A percentile compares a stretch with the other conserved stretches of the same genome.
Evolutionary conservation across 2,797 vertebrate genomes (phyloP).

Genomic region (Hippocampus kuda): DNA sequence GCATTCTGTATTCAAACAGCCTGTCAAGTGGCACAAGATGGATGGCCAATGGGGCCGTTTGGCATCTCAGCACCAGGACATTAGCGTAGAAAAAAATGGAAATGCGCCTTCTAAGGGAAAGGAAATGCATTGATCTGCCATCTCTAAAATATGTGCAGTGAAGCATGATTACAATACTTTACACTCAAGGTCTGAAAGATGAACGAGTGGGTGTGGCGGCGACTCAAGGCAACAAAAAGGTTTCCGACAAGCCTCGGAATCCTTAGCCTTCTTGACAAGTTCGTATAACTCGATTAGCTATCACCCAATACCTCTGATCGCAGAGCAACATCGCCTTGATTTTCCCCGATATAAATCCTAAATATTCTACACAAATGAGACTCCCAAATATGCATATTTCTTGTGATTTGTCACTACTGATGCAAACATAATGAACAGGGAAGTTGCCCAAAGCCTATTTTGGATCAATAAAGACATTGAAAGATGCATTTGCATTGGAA

Average conservation of each 20-base stretch:
- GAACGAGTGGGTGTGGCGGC: constrained; percentile 6
- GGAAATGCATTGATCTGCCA: constrained; percentile 13
- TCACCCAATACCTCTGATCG: constrained; percentile 30
- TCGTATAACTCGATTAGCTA: constrained; percentile 31
- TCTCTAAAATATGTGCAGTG: constrained; percentile 8
- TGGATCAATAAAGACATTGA: too few species aligned
- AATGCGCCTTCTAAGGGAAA: constrained; percentile 4
- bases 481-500: background rate
- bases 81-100: constrained; percentile 30
- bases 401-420: too few species aligned
- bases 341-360: too few species aligned
- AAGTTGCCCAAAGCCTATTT: too few species aligned
- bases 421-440: too few species aligned
- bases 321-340: background rate
- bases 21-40: constrained; percentile 39
- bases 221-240: constrained; percentile 6
- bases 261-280: constrained; percentile 31
- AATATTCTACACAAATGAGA: too few species aligned
- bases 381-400: too few species aligned
- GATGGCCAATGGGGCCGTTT: constrained; percentile 36
- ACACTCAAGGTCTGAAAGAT: constrained; percentile 6
- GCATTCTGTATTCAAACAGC: constrained; percentile 44
- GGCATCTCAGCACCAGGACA: constrained; percentile 40
- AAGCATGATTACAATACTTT: constrained; percentile 7
- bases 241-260: constrained; percentile 34